Conservation (phyloP, 2,797 vertebrate genomes). For the Oceanodroma leucorhoa region DNA sequence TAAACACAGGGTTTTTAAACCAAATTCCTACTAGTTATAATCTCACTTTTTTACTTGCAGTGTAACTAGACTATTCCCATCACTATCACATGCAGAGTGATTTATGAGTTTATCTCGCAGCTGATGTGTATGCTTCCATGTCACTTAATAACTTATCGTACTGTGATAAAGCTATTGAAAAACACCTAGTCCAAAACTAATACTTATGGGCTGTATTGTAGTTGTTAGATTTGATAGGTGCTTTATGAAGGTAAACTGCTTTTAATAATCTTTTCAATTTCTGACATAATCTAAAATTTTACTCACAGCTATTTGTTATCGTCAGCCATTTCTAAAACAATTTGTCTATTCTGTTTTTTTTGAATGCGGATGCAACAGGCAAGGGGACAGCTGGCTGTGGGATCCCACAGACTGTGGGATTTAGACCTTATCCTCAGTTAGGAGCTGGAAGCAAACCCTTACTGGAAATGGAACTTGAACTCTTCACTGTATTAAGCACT, state of each 20-base stretch:
- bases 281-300: not conserved
- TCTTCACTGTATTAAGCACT: not conserved
- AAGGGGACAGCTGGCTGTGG: not conserved
- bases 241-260: not conserved
- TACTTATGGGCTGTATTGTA: not conserved
- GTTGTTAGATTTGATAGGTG: not conserved
- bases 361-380: not conserved
- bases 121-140: not conserved
- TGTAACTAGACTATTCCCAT: not conserved
- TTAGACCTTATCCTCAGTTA: not conserved
- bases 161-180: not conserved
- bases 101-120: not conserved
- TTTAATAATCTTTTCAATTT: not conserved
- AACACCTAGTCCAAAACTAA: not conserved
- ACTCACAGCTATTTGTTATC: not conserved
- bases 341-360: not conserved
- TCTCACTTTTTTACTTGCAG: not conserved
- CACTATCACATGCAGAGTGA: not conserved
- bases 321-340: not conserved
- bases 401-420: not conserved
- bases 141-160: rapidly evolving
- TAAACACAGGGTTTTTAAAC: not conserved
- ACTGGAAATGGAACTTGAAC: not conserved
- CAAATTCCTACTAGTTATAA: not conserved
- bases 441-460: not conserved